phyloP scores from a whole-genome alignment of 2,113 vertebrate species.

The Sylvilagus bachmani region DNA sequence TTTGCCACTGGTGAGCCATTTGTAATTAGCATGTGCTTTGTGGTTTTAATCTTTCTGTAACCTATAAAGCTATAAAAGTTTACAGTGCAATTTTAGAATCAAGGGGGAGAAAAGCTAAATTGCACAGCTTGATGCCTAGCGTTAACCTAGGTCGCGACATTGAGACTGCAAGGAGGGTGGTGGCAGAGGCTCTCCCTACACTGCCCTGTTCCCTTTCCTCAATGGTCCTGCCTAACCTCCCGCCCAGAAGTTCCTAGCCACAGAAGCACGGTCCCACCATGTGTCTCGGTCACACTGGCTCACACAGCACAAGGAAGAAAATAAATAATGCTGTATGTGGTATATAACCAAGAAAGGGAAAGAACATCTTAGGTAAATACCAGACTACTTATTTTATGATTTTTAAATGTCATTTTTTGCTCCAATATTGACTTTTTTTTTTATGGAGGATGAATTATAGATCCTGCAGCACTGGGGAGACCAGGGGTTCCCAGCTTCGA shows the following conservation, averaged over 20 bases:
- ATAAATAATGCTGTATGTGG: conserved; percentile 77
- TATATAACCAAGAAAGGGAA: conserved; percentile 81
- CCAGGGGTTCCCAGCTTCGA: conserved; percentile 75
- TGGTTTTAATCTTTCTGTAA: conserved; percentile 77
- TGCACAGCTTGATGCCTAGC: conserved; percentile 22
- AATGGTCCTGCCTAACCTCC: conserved; percentile 42
- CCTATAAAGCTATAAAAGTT: conserved; percentile 73
- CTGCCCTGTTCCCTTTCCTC: conserved; percentile 28
- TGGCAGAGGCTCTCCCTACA: background rate
- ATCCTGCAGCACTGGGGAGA: conserved; percentile 83
- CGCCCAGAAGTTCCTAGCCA: conserved; percentile 44
- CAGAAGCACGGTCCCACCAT: conserved; percentile 56
- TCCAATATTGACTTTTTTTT: conserved; percentile 91
- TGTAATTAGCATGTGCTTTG: conserved; percentile 74
- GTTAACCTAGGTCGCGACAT: conserved; percentile 65
- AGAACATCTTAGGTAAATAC: conserved; percentile 88
- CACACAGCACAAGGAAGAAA: conserved; percentile 74
- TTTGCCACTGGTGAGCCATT: conserved; percentile 63
- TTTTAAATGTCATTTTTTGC: conserved; percentile 91
- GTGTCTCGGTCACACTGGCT: background rate
- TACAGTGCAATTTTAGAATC: conserved; percentile 67
- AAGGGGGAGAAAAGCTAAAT: conserved; percentile 50
- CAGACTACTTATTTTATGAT: conserved; percentile 91
- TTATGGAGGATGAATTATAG: conserved; percentile 89
- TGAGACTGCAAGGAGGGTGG: background rate